phyloP scores from a whole-genome alignment of 2,113 vertebrate genomes.

The Menidia beryllina region DNA sequence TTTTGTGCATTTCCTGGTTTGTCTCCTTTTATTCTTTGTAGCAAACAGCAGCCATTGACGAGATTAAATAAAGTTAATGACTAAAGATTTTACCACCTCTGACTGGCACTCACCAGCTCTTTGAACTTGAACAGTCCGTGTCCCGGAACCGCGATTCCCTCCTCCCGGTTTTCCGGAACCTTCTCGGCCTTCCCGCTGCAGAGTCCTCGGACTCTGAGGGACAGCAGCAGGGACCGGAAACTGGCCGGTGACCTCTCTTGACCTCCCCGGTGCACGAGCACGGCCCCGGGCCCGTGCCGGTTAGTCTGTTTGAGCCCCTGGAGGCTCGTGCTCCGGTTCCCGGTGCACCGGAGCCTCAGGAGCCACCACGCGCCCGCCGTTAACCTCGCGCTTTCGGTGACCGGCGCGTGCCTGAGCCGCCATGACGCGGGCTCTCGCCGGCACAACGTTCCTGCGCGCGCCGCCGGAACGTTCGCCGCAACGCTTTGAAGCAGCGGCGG shows the following conservation, averaged over 20 bases:
- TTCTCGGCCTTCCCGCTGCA: conserved; percentile 45
- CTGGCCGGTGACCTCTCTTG: conserved; percentile 16
- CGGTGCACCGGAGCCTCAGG: conserved; percentile 15
- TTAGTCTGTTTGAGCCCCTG: background rate
- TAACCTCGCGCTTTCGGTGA: background rate
- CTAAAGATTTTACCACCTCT: no score
- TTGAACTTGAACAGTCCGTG: conserved; percentile 81
- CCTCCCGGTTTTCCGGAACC: background rate
- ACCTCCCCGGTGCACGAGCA: conserved; percentile 13
- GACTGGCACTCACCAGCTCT: conserved; percentile 77
- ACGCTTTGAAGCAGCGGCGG: conserved; percentile 14
- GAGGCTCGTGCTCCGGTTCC: conserved; percentile 10
- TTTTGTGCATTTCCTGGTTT: no score
- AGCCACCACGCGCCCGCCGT: background rate
- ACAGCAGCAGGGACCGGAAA: conserved; percentile 18
- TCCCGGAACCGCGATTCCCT: conserved; percentile 44
- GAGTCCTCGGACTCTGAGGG: conserved; percentile 25
- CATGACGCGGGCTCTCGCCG: conserved; percentile 38
- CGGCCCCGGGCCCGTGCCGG: background rate
- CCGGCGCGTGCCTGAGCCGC: conserved; percentile 49
- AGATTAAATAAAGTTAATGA: no score
- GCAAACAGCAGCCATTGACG: no score
- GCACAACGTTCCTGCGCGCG: conserved; percentile 21
- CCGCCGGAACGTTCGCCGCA: background rate
- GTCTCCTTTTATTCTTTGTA: no score